Evolutionary conservation across 2,888 invertebrate genomes (phyloP).

Genomic region (Sclerodermus sp.): DNA sequence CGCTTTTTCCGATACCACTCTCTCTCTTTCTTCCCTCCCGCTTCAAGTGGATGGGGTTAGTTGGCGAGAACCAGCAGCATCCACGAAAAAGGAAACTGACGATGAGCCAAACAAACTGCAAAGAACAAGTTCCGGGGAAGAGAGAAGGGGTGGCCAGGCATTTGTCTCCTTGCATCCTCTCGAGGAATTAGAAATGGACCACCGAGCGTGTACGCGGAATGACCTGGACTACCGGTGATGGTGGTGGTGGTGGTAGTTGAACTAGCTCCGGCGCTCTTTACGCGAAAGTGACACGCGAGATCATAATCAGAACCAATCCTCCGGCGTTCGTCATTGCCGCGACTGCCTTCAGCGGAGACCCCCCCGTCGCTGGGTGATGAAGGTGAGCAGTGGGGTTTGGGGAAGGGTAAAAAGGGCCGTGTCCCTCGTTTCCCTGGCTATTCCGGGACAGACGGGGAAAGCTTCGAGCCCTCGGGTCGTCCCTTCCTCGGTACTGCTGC

Average conservation of each 20-base stretch:
- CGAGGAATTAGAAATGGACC: conserved; percentile 25
- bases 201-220: conserved; percentile 25
- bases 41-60: too few relatives aligned
- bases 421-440: conserved; percentile 13
- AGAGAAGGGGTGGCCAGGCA: too few relatives aligned
- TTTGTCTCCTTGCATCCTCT: too few relatives aligned
- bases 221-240: conserved; percentile 22
- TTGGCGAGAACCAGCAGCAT: too few relatives aligned
- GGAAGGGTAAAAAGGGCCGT: neutral
- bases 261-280: conserved; percentile 11
- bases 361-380: conserved; percentile 18
- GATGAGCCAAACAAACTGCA: too few relatives aligned
- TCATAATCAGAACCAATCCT: conserved; percentile 41
- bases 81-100: too few relatives aligned
- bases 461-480: conserved; percentile 23
- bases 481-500: conserved; percentile 10
- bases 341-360: conserved; percentile 9
- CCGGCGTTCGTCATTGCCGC: conserved; percentile 33
- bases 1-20: too few relatives aligned
- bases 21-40: too few relatives aligned
- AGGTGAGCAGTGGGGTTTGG: too few relatives aligned
- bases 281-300: conserved; percentile 32
- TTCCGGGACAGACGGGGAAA: conserved; percentile 32
- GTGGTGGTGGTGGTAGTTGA: too few relatives aligned
- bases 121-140: too few relatives aligned